Base-by-base conservation (phyloP, 2,888 invertebrate genomes). In the Cerastis rubricosa region DNA sequence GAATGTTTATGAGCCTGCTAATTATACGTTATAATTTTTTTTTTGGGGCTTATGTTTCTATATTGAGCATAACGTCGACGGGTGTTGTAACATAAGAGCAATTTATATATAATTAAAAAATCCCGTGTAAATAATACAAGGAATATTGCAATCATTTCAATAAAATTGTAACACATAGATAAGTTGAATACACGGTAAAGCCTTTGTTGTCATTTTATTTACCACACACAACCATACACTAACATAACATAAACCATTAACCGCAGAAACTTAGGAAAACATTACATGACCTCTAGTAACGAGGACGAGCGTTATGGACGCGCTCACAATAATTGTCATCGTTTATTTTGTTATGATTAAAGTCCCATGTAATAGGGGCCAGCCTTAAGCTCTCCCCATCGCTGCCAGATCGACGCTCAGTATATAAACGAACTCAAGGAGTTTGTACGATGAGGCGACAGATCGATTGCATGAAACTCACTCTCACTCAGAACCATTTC, bases 181-280 rank as follows among this genome's bases (percentile, higher is more conserved):
- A 88, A 86, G 78, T 73, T 78, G 65, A 89, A 86, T 89, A 88
- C 87, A 88, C 82, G 80, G 83, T 88, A 71, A 85, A 88, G 63
- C 78, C 81, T 80, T 66, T 7, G 47, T 68, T 80, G 64, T 69
- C n/a, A 35, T 85, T 88, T 87, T 85, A 66, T 78, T 86, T n/a
- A 43, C 1, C 8, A 9, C 43, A 64, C 43, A 40, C 59, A 17
- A 59, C 57, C 25, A 17, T 57, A 17, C 57, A n/a, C n/a, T 5
- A 11, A 11, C n/a, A n/a, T 25, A 25, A 2, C 14, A n/a, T n/a
- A 14, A 57, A 57, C 57, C 57, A 9, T 57, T 57, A 7, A 25
- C 14, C 14, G 7, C 14, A 57, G 57, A 25, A 12, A 57, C 6
- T 6, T 1, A 59, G 17, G 17, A 7, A 59, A 8, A 29, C 4